Conservation (phyloP, 2,888 invertebrate species). For the Eulithis testata region DNA sequence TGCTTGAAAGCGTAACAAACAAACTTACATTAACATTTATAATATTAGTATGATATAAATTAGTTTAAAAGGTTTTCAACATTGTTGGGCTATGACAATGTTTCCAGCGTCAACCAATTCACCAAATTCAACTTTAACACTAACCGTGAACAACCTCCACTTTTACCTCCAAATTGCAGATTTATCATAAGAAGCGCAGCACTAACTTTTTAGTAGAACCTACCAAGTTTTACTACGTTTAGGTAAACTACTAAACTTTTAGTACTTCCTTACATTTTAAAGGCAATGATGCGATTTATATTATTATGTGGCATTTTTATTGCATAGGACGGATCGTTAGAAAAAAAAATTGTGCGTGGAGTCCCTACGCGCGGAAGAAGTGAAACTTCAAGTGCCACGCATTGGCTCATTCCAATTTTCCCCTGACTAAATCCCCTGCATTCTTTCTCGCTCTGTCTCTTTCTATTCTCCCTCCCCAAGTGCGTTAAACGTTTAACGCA, state of each 20-base stretch:
- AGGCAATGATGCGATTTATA: not conserved
- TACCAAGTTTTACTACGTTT: slow-evolving; percentile 23
- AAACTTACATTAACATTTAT: no score
- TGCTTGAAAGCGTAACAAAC: no score
- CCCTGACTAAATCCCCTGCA: no score
- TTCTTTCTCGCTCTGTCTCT: no score
- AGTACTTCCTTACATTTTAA: slow-evolving; percentile 10
- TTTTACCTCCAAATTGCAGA: slow-evolving; percentile 32
- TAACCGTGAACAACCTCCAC: slow-evolving; percentile 30
- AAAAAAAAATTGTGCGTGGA: no score
- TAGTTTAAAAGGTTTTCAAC: slow-evolving; percentile 55
- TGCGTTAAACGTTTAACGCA: no score
- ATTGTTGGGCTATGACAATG: slow-evolving; percentile 54
- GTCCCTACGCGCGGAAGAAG: no score
- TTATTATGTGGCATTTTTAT: no score
- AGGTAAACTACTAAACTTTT: slow-evolving; percentile 21
- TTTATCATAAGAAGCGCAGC: slow-evolving; percentile 27
- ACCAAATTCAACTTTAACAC: slow-evolving; percentile 42
- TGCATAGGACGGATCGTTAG: not conserved
- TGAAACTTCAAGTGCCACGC: no score
- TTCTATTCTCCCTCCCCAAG: no score
- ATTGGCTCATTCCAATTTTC: no score
- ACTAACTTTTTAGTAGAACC: slow-evolving; percentile 28
- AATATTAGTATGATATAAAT: no score
- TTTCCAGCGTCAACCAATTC: slow-evolving; percentile 47